Conservation (phyloP, 2,797 vertebrate genomes). For the Clarias laeviceps region DNA sequence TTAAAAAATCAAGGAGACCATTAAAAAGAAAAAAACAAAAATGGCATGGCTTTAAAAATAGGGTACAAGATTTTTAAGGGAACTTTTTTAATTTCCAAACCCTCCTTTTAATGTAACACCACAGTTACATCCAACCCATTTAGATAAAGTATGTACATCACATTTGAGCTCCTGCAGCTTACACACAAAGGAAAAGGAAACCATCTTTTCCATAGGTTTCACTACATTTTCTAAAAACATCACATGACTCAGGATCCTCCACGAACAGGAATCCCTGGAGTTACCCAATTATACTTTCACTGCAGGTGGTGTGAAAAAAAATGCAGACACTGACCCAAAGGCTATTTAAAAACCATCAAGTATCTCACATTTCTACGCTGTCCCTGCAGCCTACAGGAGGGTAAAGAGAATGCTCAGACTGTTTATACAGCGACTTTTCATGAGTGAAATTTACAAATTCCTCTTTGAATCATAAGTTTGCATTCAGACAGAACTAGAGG, state of each 20-base stretch:
- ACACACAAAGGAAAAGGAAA: not conserved
- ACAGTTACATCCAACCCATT: constrained; percentile 23
- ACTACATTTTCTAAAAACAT: not conserved
- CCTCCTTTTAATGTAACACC: constrained; percentile 4
- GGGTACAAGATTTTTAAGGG: not conserved
- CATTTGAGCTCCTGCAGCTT: not conserved
- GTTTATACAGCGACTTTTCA: not conserved
- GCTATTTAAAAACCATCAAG: constrained; percentile 15
- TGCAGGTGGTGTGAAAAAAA: constrained; percentile 1
- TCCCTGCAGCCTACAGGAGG: not conserved
- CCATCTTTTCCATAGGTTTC: not conserved
- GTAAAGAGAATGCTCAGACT: not conserved
- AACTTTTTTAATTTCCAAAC: constrained; percentile 15
- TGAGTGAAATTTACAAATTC: constrained; percentile 12
- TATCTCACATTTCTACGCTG: constrained; percentile 7
- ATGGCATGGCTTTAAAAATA: not conserved
- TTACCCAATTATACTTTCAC: constrained; percentile 11
- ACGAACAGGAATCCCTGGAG: constrained; percentile 23
- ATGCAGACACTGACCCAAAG: constrained; percentile 22
- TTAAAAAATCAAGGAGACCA: not conserved
- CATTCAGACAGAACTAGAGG: constrained; percentile 1
- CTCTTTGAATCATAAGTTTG: not conserved
- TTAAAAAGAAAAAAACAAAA: not conserved
- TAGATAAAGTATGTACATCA: constrained; percentile 23
- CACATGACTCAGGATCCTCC: constrained; percentile 1